These are phyloP conservation scores for Fabriciana adippe DNA, from an alignment of 2,888 invertebrate species.

Conservation along the genomic window DNA sequence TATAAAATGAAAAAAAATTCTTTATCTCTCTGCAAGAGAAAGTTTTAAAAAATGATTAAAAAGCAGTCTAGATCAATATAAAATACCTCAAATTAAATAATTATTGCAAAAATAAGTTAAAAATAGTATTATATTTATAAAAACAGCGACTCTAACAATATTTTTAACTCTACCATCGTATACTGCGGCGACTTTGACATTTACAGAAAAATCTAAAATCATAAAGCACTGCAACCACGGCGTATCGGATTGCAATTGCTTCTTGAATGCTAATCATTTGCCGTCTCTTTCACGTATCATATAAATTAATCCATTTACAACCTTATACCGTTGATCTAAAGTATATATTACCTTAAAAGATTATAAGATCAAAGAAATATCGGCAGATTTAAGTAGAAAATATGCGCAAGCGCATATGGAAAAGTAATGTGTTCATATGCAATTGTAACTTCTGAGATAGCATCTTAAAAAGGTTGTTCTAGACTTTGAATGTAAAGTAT, in stretches of 20 bases:
- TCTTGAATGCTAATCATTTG: conserved; percentile 69
- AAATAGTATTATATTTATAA: neutral
- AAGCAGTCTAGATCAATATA: too few species aligned
- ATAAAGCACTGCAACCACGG: conserved; percentile 68
- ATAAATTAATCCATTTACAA: conserved; percentile 21
- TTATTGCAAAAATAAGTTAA: neutral
- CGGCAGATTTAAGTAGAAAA: conserved; percentile 29
- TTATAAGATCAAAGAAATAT: conserved; percentile 30
- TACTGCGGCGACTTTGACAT: conserved; percentile 76
- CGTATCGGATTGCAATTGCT: conserved; percentile 74
- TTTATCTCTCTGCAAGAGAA: too few species aligned
- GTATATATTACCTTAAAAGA: conserved; percentile 3
- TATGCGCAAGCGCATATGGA: conserved; percentile 11
- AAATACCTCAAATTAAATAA: too few species aligned
- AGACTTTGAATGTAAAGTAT: neutral
- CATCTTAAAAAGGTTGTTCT: conserved; percentile 7
- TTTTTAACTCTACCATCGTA: conserved; percentile 45
- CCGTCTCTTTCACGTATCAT: conserved; percentile 43
- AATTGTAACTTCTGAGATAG: conserved; percentile 13
- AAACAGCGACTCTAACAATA: neutral
- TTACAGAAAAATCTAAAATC: conserved; percentile 80
- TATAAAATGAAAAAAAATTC: too few species aligned
- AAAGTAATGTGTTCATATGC: conserved; percentile 1
- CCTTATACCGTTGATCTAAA: conserved; percentile 11
- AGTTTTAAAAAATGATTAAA: too few species aligned